Evolutionary conservation across 2,888 invertebrate genomes (phyloP).

Genomic region (Acrocera orbiculus): DNA sequence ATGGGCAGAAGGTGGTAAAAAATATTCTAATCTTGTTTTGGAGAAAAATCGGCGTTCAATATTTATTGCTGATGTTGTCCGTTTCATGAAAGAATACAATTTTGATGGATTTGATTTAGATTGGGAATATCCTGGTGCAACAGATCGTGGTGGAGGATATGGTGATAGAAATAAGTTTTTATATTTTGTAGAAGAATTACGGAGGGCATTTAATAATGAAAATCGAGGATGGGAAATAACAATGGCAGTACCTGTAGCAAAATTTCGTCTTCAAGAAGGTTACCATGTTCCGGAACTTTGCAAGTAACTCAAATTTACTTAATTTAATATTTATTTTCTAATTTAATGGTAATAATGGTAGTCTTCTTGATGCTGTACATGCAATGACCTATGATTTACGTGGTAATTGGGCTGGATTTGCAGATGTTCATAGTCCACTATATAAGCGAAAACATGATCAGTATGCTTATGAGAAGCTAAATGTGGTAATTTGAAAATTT

Average conservation of each 20-base stretch:
- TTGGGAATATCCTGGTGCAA: constrained; percentile 83
- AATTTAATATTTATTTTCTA: not conserved
- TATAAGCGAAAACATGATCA: constrained; percentile 75
- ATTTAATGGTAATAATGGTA: constrained; percentile 18
- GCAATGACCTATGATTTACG: constrained; percentile 75
- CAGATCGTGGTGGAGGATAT: constrained; percentile 68
- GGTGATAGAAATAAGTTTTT: constrained; percentile 70
- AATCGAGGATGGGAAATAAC: constrained; percentile 72
- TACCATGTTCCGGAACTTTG: constrained; percentile 81
- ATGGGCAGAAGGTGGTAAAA: constrained; percentile 79
- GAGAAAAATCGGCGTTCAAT: constrained; percentile 46
- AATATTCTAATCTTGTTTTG: constrained; percentile 68
- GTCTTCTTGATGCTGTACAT: constrained; percentile 61
- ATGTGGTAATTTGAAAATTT: constrained; percentile 54
- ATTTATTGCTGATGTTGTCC: constrained; percentile 60
- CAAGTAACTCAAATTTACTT: constrained; percentile 37
- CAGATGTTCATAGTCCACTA: constrained; percentile 74
- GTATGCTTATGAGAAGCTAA: constrained; percentile 75
- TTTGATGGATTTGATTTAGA: constrained; percentile 79
- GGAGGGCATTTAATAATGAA: constrained; percentile 56
- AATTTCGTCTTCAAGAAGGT: constrained; percentile 72
- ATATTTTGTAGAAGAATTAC: constrained; percentile 64
- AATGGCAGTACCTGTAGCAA: constrained; percentile 76
- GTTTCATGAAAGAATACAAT: constrained; percentile 54
- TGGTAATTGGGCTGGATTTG: constrained; percentile 83